Evolutionary conservation across 2,888 invertebrate species (phyloP), one percentile per base, ranked within the genome.

Genomic region (Hyposoter didymator): DNA sequence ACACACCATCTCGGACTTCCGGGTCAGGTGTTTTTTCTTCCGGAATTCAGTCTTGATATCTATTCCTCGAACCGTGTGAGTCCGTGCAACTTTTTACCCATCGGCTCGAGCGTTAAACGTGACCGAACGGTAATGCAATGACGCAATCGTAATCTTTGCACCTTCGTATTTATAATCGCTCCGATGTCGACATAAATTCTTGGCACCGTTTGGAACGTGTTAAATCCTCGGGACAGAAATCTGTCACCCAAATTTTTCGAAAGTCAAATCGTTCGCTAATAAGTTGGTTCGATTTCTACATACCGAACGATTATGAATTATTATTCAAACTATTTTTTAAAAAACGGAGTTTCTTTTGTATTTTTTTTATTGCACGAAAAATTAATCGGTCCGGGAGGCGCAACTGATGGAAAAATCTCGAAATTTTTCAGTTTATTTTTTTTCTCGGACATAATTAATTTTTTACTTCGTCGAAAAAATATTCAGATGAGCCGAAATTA

Each of bases 1-100:
- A 76, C 47, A 74, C 32, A 49, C 22, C 69, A 79, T 43, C 78
- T 67, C 49, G 78, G 52, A 62, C 79, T 84, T 79, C 79, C 84
- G 74, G 79, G 78, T 75, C 69, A 84, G 59, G 45, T 74, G 45
- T 67, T 67, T 47, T 59, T 59, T 35, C 47, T 28, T 59, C 67
- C 72, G 55, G 55, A 74, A 67, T 55, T 22, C 74, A 32, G 28
- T 14, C 43, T 2, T 35, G 14, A 47, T 72, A 19, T 62, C 39
- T 79, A 47, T 70, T 49, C 52, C n/a, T 17, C 12, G 64, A 39
- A 35, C 39, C 14, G 32, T 72, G 14, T 28, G n/a, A 19, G 69
- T 62, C 52, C 43, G 39, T 69, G 69, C 59, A 62, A 70, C 45
- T 22, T 12, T 43, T 49, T 78, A 28, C 55, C n/a, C 43, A 45